These are phyloP conservation scores for Ellobius talpinus DNA, from an alignment of 2,113 vertebrate genomes.

Conservation along the genomic window DNA sequence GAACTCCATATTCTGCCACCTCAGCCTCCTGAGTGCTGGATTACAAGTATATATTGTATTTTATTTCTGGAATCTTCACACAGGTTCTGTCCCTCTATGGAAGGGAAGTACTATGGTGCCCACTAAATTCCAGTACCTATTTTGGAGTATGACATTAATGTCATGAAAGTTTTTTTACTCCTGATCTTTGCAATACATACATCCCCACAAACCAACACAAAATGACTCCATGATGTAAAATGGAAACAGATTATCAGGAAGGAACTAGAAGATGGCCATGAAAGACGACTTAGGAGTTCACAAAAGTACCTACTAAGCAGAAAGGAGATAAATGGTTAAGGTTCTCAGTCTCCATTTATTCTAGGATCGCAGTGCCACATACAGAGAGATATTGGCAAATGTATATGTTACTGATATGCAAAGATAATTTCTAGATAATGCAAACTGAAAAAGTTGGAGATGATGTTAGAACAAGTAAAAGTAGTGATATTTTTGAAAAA, in stretches of 20 bases:
- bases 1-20: too few relatives aligned
- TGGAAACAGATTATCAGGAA: conserved; percentile 29
- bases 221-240: not conserved
- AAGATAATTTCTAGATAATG: conserved; percentile 33
- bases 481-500: not conserved
- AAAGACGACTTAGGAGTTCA: conserved; percentile 38
- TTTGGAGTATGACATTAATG: conserved; percentile 22
- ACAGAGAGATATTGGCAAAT: conserved; percentile 16
- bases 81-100: not conserved
- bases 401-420: not conserved
- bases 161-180: not conserved
- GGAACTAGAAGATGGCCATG: conserved; percentile 50
- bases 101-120: not conserved
- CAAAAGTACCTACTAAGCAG: conserved; percentile 10
- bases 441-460: conserved; percentile 27
- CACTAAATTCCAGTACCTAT: conserved; percentile 8
- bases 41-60: not conserved
- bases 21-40: not conserved
- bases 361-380: not conserved
- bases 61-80: conserved; percentile 11
- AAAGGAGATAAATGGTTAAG: conserved; percentile 36
- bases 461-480: conserved; percentile 38
- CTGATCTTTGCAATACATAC: not conserved
- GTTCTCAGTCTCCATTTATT: conserved; percentile 12
- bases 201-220: not conserved